Evolutionary conservation across 2,888 invertebrate species (phyloP).

Genomic region (Lumbricus terrestris): DNA sequence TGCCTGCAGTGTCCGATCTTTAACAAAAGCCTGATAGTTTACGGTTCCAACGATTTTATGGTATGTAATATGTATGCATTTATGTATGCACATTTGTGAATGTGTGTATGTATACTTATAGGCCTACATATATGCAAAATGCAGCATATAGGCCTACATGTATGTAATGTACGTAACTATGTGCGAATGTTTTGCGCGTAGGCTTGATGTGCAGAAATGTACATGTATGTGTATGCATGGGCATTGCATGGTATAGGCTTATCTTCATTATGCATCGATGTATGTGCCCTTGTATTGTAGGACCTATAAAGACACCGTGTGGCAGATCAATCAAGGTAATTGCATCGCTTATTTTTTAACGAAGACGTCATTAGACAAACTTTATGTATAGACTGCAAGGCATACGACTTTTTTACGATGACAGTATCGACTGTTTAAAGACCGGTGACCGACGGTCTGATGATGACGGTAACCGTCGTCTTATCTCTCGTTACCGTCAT

Average conservation of each 20-base stretch:
- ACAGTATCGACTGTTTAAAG: background rate
- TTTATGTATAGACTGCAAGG: background rate
- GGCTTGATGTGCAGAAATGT: too few species aligned
- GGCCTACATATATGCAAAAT: background rate
- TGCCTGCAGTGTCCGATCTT: background rate
- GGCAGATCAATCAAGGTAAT: too few species aligned
- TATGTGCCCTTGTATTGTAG: background rate
- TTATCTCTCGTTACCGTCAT: background rate
- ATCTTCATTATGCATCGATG: background rate
- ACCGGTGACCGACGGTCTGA: too few species aligned
- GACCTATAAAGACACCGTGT: too few species aligned
- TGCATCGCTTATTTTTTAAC: background rate
- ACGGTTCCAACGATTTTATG: background rate
- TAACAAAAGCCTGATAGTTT: background rate
- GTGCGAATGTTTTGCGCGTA: background rate
- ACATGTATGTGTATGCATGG: too few species aligned
- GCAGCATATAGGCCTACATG: too few species aligned
- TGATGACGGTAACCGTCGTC: too few species aligned
- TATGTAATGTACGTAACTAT: background rate
- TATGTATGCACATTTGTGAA: background rate
- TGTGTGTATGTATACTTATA: conserved; percentile 12
- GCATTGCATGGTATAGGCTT: background rate
- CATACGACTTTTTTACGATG: too few species aligned
- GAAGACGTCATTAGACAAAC: background rate
- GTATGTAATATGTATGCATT: background rate